These are phyloP conservation scores for Peucedramus taeniatus DNA, from an alignment of 2,113 vertebrate species.

Conservation along the genomic window DNA sequence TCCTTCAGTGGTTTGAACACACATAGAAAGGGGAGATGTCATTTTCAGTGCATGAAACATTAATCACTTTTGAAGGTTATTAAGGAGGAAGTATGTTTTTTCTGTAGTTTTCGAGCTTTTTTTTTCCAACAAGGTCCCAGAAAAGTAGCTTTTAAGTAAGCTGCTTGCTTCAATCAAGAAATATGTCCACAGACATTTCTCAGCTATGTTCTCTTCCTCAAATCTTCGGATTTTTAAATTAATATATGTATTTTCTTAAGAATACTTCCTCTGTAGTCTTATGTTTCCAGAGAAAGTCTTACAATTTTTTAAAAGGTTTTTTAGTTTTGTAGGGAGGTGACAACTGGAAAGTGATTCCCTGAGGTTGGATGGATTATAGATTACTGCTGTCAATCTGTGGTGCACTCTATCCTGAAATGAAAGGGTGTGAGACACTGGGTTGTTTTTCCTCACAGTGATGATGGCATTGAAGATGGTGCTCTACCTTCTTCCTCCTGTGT, in stretches of 20 bases:
- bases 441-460: background rate
- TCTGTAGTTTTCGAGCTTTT: background rate
- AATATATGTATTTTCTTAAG: background rate
- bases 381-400: background rate
- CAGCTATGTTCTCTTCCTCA: background rate
- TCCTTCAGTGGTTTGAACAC: background rate
- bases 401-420: background rate
- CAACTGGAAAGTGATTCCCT: background rate
- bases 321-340: background rate
- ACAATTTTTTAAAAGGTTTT: background rate
- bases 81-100: background rate
- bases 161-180: background rate
- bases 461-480: background rate
- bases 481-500: background rate
- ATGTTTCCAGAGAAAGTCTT: background rate
- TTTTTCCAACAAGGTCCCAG: background rate
- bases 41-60: background rate
- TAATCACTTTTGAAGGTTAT: background rate
- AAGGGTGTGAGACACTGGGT: background rate
- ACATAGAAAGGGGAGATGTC: background rate
- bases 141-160: background rate
- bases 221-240: background rate
- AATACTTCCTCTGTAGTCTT: background rate
- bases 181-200: accelerated
- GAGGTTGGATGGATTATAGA: background rate